Base-by-base conservation (phyloP, 1,140 invertebrate genomes). In the Mercenaria mercenaria region DNA sequence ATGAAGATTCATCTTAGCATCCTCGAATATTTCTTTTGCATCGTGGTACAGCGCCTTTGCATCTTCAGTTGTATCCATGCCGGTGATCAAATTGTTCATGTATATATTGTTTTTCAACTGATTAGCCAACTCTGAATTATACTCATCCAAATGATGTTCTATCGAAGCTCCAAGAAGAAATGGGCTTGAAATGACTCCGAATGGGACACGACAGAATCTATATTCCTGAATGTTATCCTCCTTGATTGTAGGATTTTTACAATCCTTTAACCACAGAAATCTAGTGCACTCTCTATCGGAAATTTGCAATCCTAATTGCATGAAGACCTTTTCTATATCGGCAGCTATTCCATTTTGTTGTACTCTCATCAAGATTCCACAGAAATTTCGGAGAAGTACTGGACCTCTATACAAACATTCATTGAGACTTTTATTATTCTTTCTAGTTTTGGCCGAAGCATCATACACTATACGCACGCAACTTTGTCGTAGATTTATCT, bases 201-300 rank as follows among this genome's bases (percentile, higher is more conserved):
- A 82, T 4, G 79, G 79, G 10, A 82, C 79, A 8, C 79, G 23
- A 37, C 79, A 82, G 32, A 82, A 59, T 56, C 79, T 4, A 34
- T 82, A 82, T 82, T 61, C 79, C 34, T 56, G 32, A n/a, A 82
- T 61, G 79, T 82, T 82, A 11, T 41, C 11, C 6, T 82, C 41
- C 10, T 23, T 15, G 3, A 79, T 26, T 20, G 3, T 29, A 8
- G 39, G 34, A 10, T 81, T 83, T 26, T 91, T 47, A 43, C 11
- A 11, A 77, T 91, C 56, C 37, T 83, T 91, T 13, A 90, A 47
- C 82, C 89, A 85, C 41, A 90, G 2, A 34, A 90, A 90, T 52
- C 89, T n/a, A 0, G 89, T 90, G 1, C 41, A 81, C 61, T 90
- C 89, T 39, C 89, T 26, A 15, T 86, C 59, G 59, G n/a, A 67